phyloP scores from a whole-genome alignment of 2,888 invertebrate species.

The Cerceris ruficornis region DNA sequence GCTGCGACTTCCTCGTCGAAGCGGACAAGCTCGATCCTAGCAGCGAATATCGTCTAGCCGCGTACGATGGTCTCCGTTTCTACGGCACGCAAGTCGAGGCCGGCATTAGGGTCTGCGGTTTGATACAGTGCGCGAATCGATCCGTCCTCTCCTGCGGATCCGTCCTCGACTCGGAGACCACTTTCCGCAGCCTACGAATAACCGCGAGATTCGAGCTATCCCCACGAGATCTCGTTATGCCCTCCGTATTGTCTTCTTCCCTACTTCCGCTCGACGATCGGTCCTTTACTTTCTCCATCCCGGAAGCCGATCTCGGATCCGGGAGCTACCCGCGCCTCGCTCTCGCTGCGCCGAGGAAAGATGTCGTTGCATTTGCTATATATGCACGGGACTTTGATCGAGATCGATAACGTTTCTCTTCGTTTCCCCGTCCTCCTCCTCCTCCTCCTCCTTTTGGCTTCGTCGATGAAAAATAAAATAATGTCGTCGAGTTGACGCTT shows the following conservation, averaged over 20 bases:
- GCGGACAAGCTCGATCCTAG: constrained; percentile 42
- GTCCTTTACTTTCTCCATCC: constrained; percentile 19
- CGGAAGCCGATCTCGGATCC: too few relatives aligned
- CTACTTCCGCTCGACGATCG: constrained; percentile 58
- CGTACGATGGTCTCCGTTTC: constrained; percentile 48
- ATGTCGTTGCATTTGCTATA: constrained; percentile 70
- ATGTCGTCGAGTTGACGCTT: too few relatives aligned
- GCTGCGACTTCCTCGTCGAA: constrained; percentile 69
- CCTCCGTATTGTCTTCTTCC: constrained; percentile 51
- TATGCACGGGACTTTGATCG: constrained; percentile 34
- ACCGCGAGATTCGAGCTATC: constrained; percentile 57
- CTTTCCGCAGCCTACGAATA: constrained; percentile 62
- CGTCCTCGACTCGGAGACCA: constrained; percentile 39
- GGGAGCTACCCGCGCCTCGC: too few relatives aligned
- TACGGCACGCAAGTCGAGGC: constrained; percentile 68
- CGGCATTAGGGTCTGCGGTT: constrained; percentile 72
- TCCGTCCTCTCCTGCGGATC: constrained; percentile 70
- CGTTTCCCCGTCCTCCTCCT: too few relatives aligned
- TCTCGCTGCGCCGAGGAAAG: constrained; percentile 42
- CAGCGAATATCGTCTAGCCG: constrained; percentile 73
- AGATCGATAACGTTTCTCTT: too few relatives aligned
- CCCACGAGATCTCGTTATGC: constrained; percentile 57
- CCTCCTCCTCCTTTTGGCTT: too few relatives aligned
- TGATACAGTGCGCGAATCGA: constrained; percentile 74
- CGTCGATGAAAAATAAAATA: too few relatives aligned